phyloP scores from a whole-genome alignment of 2,888 invertebrate species.

The Gandaritis pyraliata region DNA sequence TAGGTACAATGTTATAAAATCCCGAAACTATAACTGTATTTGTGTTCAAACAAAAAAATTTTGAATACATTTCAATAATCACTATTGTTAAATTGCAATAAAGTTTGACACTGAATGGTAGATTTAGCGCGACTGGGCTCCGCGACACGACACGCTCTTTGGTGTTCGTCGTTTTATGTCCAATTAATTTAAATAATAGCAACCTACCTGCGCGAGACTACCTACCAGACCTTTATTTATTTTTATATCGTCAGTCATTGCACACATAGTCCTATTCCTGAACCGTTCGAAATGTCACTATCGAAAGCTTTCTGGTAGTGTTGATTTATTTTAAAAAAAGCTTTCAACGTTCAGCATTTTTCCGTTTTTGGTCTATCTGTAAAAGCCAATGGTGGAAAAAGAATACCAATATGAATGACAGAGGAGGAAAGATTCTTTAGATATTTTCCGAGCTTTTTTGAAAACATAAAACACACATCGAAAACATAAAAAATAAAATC shows the following conservation, averaged over 20 bases:
- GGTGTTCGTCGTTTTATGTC: slow-evolving; percentile 74
- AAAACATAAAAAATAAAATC: not conserved
- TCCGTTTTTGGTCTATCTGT: not conserved
- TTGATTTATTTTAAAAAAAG: not conserved
- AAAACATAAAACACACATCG: not conserved
- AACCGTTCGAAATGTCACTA: slow-evolving; percentile 32
- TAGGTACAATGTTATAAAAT: too few species aligned
- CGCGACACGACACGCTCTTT: slow-evolving; percentile 57
- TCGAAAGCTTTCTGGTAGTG: slow-evolving; percentile 13
- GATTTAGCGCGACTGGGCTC: slow-evolving; percentile 53
- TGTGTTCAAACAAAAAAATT: too few species aligned
- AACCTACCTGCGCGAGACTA: slow-evolving; percentile 68
- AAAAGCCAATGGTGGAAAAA: too few species aligned
- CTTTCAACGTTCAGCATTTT: not conserved
- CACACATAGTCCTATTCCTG: slow-evolving; percentile 34
- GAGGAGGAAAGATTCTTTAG: too few species aligned
- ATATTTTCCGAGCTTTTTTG: not conserved
- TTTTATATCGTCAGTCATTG: slow-evolving; percentile 41
- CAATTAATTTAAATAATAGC: slow-evolving; percentile 83
- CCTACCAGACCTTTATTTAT: slow-evolving; percentile 56
- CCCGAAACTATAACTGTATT: too few species aligned
- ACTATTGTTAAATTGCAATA: slow-evolving; percentile 39
- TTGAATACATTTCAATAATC: slow-evolving; percentile 27
- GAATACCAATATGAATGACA: too few species aligned
- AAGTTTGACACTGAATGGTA: slow-evolving; percentile 52